Base-by-base conservation (phyloP, 2,113 vertebrate genomes). In the Nyctereutes procyonoides region DNA sequence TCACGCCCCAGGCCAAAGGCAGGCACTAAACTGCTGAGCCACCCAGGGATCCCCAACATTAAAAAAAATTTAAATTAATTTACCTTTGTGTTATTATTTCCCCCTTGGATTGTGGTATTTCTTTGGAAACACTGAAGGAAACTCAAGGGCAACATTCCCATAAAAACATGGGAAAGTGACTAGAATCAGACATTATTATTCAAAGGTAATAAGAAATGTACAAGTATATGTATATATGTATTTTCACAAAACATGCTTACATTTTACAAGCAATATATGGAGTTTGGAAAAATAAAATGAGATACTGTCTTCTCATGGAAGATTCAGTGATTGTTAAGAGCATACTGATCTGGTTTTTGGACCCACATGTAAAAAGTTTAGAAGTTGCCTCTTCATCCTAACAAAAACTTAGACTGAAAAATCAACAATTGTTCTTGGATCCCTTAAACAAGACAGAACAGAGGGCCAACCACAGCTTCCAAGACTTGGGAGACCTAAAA, bases 121-220 rank as follows among this genome's bases (percentile, higher is more conserved):
- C 38, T 84, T 48, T 69, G 62, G 62, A 43, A 74, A 85, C 22
- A 43, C 20, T 73, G n/a, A 80, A 80, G 28, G 73, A 93, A 95
- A 32, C 48, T 60, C 48, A 67, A 95, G 38, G 32, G 4, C 95
- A 83, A 58, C 3, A 60, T 51, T 92, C 32, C 80, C 65, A 85
- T 58, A 82, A 77, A 88, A 86, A 8, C 48, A 87, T 55, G 4
- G 0, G 17, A 28, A 95, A 86, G 13, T 69, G 4, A 76, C 73
- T 76, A 79, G 10, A 15, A 43, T 74, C 28, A 48, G 38, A 73
- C 2, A 80, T 51, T 83, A 84, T 38, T 67, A 13, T 32, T 84
- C 20, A 93, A 86, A 93, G 14, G 16, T 20, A 88, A 35, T 62
- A 90, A 63, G 20, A 93, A 93, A 93, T 84, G 20, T 79, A 74